Evolutionary conservation across 2,888 invertebrate genomes (phyloP).

Genomic region (Dendrolimus houi): DNA sequence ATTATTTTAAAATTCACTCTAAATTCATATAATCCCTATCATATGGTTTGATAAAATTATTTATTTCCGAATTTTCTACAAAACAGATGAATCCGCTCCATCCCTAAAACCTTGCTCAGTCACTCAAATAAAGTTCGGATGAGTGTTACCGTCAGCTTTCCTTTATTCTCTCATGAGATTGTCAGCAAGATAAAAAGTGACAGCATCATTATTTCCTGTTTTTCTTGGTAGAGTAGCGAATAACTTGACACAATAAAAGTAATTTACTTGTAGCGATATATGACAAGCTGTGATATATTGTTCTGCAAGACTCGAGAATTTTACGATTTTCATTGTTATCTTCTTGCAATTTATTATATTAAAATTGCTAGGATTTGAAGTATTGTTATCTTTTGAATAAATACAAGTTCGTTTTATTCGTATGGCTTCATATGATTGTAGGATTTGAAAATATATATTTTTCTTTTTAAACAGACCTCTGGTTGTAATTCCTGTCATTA

Average conservation of each 20-base stretch:
- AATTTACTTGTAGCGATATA: not conserved
- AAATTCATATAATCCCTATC: no score
- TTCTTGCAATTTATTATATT: not conserved
- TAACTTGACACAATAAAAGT: not conserved
- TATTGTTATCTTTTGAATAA: no score
- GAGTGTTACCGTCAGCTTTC: not conserved
- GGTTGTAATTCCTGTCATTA: no score
- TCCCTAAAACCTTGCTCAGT: not conserved
- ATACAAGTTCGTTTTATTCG: no score
- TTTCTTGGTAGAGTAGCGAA: not conserved
- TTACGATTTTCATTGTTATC: not conserved
- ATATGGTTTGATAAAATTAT: no score
- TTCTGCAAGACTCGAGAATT: not conserved
- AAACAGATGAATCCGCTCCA: no score
- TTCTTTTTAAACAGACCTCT: no score
- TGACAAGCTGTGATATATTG: not conserved
- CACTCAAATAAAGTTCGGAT: not conserved
- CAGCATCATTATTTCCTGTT: not conserved
- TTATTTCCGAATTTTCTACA: no score
- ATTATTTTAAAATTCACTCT: no score
- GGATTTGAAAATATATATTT: no score
- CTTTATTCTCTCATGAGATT: not conserved
- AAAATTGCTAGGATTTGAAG: not conserved
- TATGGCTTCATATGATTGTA: no score
- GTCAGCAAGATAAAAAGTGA: not conserved